Conservation (phyloP, 2,888 invertebrate genomes). For the Andrena bicolor region DNA sequence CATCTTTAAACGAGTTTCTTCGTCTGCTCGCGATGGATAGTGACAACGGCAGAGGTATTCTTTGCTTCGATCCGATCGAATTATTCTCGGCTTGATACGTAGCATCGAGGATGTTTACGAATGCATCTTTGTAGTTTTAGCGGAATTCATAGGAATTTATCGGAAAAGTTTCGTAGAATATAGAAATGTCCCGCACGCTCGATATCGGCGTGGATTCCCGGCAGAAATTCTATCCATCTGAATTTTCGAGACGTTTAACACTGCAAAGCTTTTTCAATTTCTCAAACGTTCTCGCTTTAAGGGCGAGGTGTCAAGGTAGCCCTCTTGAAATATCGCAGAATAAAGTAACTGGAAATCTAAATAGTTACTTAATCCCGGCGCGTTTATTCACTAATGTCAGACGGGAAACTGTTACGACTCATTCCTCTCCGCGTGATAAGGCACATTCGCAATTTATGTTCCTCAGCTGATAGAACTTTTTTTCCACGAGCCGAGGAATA, state of each 20-base stretch:
- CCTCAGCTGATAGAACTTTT: constrained; percentile 23
- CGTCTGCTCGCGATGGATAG: neutral
- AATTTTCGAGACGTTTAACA: neutral
- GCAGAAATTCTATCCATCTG: neutral
- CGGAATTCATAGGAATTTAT: neutral
- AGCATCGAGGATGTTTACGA: neutral
- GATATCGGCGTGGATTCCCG: neutral
- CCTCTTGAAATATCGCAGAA: neutral
- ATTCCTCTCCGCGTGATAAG: neutral
- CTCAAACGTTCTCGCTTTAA: constrained; percentile 12
- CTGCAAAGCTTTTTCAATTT: neutral
- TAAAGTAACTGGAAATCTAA: neutral
- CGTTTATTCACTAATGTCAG: neutral
- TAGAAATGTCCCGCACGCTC: neutral
- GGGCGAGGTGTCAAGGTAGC: neutral
- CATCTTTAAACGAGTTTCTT: constrained; percentile 44
- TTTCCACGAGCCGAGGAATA: neutral
- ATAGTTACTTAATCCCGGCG: neutral
- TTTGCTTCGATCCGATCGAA: neutral
- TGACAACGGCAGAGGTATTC: neutral
- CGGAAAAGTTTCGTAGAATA: constrained; percentile 9
- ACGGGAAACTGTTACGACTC: neutral
- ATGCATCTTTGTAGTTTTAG: constrained; percentile 1
- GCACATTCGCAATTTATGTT: constrained; percentile 38
- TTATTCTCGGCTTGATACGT: constrained; percentile 10